Evolutionary conservation across 1,140 invertebrate species (phyloP), one percentile per base, ranked within the genome.

Genomic region (Lucilia sericata): DNA sequence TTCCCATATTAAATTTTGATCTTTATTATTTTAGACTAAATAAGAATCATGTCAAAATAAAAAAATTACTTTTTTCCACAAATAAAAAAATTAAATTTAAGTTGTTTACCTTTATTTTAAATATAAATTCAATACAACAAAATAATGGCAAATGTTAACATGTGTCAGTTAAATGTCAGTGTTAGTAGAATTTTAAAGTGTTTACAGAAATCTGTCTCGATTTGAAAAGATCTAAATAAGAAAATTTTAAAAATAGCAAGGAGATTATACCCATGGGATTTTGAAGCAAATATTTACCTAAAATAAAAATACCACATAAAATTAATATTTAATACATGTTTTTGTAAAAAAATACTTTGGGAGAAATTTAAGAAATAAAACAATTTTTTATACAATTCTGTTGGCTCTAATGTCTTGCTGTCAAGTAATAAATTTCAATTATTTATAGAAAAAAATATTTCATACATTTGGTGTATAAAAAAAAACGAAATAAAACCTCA

Each of bases 341-440:
- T 5, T 3, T 70, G 3, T 21, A 70, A 21, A 9, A 70, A 21
- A 70, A 21, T 70, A 70, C 19, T 21, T 42, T 8, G 10, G 42
- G 42, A 42, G 42, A 42, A 42, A 42, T 42, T 42, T 8, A 8
- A 60, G 7, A 7, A n/a, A 7, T 60, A 60, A n/a, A 70, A 70
- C 65, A 70, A 70, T 21, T 70, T 70, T 70, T 70, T 17, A 70
- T n/a, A 70, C 65, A 70, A 25, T 70, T 70, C 19, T 70, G n/a
- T 70, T 70, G n/a, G 19, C 9, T 21, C 19, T 70, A 70, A 70
- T 70, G 65, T 70, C 19, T 70, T 70, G 65, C 65, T 70, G 65
- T 70, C 65, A 70, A 30, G 65, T 70, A 70, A 70, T 70, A 70
- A 70, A 70, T 70, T 21, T 70, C 65, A 70, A 70, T 70, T 70